Percentiles rank a stretch among this genome's conserved stretches.
phyloP scores from a whole-genome alignment of 1,140 invertebrate genomes.

The Steinernema khuongi region DNA sequence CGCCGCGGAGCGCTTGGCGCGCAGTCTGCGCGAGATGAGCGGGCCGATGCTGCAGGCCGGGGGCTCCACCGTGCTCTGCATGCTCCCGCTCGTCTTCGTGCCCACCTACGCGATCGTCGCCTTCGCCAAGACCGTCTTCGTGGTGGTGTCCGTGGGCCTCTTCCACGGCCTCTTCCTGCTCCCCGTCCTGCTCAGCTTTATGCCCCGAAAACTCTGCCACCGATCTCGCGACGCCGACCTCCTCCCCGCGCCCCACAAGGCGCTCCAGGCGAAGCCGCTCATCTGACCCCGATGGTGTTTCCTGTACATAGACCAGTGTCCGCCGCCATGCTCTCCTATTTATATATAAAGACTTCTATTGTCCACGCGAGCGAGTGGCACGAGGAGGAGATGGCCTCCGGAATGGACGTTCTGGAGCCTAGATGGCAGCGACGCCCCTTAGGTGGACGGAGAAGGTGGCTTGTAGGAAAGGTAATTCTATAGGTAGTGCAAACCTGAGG shows the following conservation, averaged over 20 bases:
- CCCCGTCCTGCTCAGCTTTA: conserved; percentile 29
- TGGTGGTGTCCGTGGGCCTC: conserved; percentile 39
- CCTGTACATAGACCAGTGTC: too few species aligned
- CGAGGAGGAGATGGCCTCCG: too few species aligned
- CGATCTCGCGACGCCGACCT: neutral
- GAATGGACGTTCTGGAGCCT: too few species aligned
- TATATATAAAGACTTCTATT: too few species aligned
- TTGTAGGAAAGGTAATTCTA: too few species aligned
- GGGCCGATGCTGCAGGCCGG: conserved; percentile 50
- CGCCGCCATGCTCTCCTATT: too few species aligned
- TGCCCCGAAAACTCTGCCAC: neutral
- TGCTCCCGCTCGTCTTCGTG: conserved; percentile 53
- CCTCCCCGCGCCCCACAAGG: neutral
- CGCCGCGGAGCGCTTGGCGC: conserved; percentile 40
- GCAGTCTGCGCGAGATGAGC: conserved; percentile 50
- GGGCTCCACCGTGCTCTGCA: conserved; percentile 49
- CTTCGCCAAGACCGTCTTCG: conserved; percentile 56
- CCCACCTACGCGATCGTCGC: conserved; percentile 57
- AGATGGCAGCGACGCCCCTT: too few species aligned
- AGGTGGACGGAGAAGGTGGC: too few species aligned
- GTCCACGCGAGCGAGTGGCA: too few species aligned
- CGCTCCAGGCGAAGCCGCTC: neutral
- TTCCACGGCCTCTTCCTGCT: conserved; percentile 38
- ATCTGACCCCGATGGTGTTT: neutral
- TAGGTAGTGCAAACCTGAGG: too few species aligned